phyloP scores from a whole-genome alignment of 2,797 vertebrate genomes.

The Gobionotothen gibberifrons region DNA sequence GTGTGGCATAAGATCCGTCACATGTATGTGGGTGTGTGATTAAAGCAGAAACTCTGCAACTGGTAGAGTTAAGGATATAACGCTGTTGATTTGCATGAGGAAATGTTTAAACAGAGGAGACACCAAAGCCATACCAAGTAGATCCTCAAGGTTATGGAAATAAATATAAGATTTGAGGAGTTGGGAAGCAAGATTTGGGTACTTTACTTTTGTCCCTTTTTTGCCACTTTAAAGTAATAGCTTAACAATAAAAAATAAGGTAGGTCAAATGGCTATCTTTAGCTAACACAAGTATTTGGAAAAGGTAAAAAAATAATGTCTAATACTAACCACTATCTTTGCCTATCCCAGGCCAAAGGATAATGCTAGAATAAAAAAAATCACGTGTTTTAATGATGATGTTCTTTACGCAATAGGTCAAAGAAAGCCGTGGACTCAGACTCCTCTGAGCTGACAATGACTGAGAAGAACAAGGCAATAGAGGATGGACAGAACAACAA shows the following conservation, averaged over 20 bases:
- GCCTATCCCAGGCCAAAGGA: background rate
- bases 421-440: conserved; percentile 76
- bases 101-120: conserved; percentile 9
- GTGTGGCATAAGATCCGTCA: conserved; percentile 17
- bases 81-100: conserved; percentile 12
- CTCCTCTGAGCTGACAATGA: conserved; percentile 68
- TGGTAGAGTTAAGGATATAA: background rate
- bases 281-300: background rate
- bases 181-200: no score
- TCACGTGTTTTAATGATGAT: background rate
- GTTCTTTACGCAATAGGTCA: conserved; percentile 79
- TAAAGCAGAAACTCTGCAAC: conserved; percentile 10
- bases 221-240: background rate
- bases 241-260: background rate
- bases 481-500: conserved; percentile 88
- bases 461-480: conserved; percentile 81
- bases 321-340: background rate
- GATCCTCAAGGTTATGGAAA: background rate
- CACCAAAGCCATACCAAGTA: background rate
- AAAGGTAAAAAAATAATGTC: background rate
- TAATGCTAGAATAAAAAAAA: background rate
- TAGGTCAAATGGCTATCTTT: background rate
- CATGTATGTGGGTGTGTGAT: conserved; percentile 28
- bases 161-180: background rate
- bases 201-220: background rate